Evolutionary conservation across 2,797 vertebrate genomes (phyloP).

Genomic region (Geotrypetes seraphini): DNA sequence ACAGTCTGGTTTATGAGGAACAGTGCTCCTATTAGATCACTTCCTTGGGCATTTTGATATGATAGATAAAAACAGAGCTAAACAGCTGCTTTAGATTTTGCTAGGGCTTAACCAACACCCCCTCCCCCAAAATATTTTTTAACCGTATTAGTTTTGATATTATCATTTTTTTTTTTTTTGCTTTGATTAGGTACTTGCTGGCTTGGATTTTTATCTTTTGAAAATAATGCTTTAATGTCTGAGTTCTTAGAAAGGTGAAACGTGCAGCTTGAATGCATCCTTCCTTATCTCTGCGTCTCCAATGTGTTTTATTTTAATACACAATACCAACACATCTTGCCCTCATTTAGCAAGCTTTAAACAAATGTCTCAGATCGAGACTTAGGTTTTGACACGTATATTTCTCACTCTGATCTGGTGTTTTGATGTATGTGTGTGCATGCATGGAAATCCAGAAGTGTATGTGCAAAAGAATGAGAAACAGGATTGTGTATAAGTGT

Average conservation of each 20-base stretch:
- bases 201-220: not conserved
- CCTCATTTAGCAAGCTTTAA: too few relatives aligned
- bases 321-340: too few relatives aligned
- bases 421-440: too few relatives aligned
- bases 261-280: too few relatives aligned
- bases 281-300: too few relatives aligned
- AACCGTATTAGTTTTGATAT: slow-evolving; percentile 13
- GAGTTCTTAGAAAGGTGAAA: not conserved
- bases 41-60: slow-evolving; percentile 24
- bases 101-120: not conserved
- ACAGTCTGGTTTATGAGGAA: slow-evolving; percentile 21
- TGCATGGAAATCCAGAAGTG: too few relatives aligned
- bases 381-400: too few relatives aligned
- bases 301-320: too few relatives aligned
- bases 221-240: slow-evolving; percentile 1
- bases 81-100: slow-evolving; percentile 10
- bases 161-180: slow-evolving; percentile 9
- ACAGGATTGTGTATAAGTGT: too few relatives aligned
- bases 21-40: slow-evolving; percentile 10
- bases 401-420: too few relatives aligned
- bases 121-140: slow-evolving; percentile 20
- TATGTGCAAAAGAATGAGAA: too few relatives aligned
- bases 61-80: slow-evolving; percentile 14
- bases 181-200: slow-evolving; percentile 2
- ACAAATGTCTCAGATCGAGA: too few relatives aligned